Evolutionary conservation across 2,888 invertebrate species (phyloP).

Genomic region (Escarpia spicata): DNA sequence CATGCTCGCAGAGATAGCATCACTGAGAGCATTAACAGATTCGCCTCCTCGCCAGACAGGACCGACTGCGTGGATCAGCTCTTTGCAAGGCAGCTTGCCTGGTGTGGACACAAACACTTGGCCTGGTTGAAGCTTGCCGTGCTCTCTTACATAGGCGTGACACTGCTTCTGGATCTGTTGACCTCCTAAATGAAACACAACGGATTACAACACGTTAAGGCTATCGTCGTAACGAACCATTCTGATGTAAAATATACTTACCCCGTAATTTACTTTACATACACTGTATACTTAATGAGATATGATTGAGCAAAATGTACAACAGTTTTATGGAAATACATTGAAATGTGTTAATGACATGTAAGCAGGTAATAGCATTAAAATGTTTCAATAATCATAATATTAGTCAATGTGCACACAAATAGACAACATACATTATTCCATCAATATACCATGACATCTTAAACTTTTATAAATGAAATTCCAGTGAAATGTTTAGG

Average conservation of each 20-base stretch:
- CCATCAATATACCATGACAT: neutral
- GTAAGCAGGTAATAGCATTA: neutral
- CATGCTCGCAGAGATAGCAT: conserved; percentile 43
- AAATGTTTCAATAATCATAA: neutral
- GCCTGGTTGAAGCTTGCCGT: conserved; percentile 42
- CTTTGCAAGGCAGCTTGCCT: conserved; percentile 43
- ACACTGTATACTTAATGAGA: no score
- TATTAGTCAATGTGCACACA: neutral
- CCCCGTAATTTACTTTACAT: neutral
- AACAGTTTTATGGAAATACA: neutral
- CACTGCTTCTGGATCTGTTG: conserved; percentile 46
- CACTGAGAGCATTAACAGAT: conserved; percentile 32
- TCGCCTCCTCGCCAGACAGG: conserved; percentile 46
- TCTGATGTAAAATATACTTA: neutral
- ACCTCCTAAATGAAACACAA: neutral
- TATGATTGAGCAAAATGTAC: no score
- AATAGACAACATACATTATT: neutral
- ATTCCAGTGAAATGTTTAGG: neutral
- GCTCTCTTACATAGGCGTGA: conserved; percentile 35
- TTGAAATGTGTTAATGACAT: neutral
- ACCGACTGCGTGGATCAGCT: conserved; percentile 47
- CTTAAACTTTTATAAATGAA: neutral
- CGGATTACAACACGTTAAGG: neutral
- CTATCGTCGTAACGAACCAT: neutral
- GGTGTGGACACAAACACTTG: conserved; percentile 41